Evolutionary conservation across 2,113 vertebrate genomes (phyloP).

Genomic region (Puntigrus tetrazona): DNA sequence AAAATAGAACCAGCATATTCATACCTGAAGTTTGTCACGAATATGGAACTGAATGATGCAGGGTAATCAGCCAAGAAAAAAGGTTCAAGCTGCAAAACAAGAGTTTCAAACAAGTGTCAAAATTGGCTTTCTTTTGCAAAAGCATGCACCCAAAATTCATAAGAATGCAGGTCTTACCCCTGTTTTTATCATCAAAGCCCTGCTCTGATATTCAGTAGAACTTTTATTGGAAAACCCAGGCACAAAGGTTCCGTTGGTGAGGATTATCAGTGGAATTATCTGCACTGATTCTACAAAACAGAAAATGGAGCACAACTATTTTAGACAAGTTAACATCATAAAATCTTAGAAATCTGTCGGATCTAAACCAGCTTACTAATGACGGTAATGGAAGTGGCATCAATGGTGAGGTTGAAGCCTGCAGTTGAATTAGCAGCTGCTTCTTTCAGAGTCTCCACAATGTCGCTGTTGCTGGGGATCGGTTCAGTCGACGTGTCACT

Average conservation of each 20-base stretch:
- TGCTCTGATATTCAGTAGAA: conserved; percentile 13
- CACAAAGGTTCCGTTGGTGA: conserved; percentile 44
- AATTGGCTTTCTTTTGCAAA: background rate
- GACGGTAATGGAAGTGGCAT: background rate
- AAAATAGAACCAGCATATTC: background rate
- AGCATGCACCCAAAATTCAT: background rate
- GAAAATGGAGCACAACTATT: background rate
- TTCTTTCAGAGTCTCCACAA: conserved; percentile 2
- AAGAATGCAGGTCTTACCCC: conserved; percentile 16
- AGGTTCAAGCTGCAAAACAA: conserved; percentile 23
- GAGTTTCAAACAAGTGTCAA: no score
- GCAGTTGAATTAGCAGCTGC: background rate
- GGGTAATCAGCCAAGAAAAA: conserved; percentile 30
- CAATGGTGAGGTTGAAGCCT: background rate
- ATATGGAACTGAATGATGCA: conserved; percentile 7
- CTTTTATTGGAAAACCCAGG: no score
- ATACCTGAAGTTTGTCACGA: conserved; percentile 22
- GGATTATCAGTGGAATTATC: background rate
- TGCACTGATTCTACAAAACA: conserved; percentile 7
- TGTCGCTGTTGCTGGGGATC: background rate
- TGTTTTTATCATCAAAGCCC: conserved; percentile 11
- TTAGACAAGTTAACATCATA: background rate
- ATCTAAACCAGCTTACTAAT: conserved; percentile 22
- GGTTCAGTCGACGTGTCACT: background rate
- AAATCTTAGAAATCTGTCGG: background rate